Evolutionary conservation across 2,797 vertebrate genomes (phyloP).

Genomic region (Clarias laeviceps): DNA sequence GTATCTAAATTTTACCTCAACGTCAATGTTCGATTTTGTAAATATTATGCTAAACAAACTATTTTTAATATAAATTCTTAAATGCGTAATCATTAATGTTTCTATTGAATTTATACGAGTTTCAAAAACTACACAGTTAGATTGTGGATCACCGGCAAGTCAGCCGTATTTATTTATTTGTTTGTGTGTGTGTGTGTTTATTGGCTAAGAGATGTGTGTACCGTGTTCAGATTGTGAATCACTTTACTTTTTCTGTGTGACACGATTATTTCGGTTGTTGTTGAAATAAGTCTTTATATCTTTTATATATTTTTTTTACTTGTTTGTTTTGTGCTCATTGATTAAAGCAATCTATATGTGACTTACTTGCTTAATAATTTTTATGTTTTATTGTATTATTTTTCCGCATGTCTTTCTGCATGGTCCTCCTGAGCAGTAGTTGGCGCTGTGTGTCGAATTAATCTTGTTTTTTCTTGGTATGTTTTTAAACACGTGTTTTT

Average conservation of each 20-base stretch:
- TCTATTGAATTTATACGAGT: too few species aligned
- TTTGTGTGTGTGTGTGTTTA: neutral
- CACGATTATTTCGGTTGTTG: neutral
- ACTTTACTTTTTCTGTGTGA: neutral
- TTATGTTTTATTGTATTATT: neutral
- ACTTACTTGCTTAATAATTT: neutral
- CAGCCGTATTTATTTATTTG: neutral
- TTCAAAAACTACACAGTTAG: too few species aligned
- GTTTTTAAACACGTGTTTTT: too few species aligned
- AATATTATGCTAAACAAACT: too few species aligned
- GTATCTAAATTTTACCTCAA: too few species aligned
- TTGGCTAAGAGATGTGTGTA: neutral
- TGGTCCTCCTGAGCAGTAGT: neutral
- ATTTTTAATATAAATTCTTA: too few species aligned
- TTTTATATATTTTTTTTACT: neutral
- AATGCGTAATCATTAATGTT: too few species aligned
- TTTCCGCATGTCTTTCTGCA: neutral
- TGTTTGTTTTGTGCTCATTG: neutral
- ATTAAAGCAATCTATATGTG: too few species aligned
- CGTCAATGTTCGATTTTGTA: too few species aligned
- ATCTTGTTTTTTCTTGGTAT: neutral
- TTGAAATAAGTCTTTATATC: neutral
- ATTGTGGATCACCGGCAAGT: neutral
- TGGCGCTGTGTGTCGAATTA: neutral
- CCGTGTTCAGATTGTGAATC: neutral